phyloP scores from a whole-genome alignment of 2,888 invertebrate genomes.

The Rhogogaster chlorosoma region DNA sequence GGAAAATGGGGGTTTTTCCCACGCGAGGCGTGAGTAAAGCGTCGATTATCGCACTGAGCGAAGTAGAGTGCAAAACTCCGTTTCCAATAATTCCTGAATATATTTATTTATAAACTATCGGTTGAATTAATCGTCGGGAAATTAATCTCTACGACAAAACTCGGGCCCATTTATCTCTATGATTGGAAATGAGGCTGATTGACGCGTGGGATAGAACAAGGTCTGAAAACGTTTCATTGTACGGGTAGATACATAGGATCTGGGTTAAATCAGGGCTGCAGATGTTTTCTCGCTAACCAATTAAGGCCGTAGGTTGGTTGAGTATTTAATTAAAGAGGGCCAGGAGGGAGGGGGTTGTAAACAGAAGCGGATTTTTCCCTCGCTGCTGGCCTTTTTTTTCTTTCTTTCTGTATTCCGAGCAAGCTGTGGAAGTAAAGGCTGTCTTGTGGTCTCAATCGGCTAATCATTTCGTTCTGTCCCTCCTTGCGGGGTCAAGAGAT shows the following conservation, averaged over 20 bases:
- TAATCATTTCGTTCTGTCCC: neutral
- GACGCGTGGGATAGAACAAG: neutral
- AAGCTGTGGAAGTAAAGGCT: neutral
- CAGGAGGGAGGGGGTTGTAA: neutral
- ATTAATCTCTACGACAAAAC: neutral
- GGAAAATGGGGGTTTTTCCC: too few relatives aligned
- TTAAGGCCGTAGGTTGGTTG: neutral
- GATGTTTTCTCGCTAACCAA: neutral
- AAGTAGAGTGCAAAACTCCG: too few relatives aligned
- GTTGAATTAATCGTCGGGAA: too few relatives aligned
- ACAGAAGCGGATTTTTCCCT: neutral
- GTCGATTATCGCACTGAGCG: too few relatives aligned
- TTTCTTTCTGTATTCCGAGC: neutral
- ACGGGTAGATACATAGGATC: neutral
- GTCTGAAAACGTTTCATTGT: neutral
- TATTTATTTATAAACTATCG: too few relatives aligned
- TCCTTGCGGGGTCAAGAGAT: neutral
- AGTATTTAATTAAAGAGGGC: slow-evolving; percentile 6
- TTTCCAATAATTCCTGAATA: too few relatives aligned
- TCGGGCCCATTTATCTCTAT: too few relatives aligned
- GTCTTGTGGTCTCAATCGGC: neutral
- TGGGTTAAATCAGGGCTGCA: neutral
- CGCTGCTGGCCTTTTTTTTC: neutral
- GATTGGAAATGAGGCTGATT: neutral
- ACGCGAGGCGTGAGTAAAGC: too few relatives aligned